These are phyloP conservation scores for Drosophila meridionalis DNA, from an alignment of 2,888 invertebrate species.

Conservation along the genomic window DNA sequence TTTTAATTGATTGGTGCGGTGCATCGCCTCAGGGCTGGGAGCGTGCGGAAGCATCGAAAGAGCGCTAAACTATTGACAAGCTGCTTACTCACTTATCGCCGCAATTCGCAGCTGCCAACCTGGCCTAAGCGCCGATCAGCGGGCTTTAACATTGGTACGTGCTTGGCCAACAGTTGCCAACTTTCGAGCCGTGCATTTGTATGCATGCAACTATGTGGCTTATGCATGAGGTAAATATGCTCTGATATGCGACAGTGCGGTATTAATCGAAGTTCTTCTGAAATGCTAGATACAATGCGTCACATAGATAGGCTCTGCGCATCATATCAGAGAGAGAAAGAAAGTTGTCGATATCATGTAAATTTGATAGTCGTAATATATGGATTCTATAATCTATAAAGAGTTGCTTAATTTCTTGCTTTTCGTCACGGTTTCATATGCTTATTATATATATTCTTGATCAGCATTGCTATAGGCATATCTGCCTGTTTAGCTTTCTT, in stretches of 20 bases:
- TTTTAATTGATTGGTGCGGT: constrained; percentile 69
- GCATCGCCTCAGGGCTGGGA: constrained; percentile 19
- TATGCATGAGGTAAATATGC: neutral
- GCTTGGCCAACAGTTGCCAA: constrained; percentile 26
- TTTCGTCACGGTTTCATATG: neutral
- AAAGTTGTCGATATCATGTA: neutral
- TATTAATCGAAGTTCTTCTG: neutral
- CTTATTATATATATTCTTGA: neutral
- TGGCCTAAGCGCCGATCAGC: constrained; percentile 53
- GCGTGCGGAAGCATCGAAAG: constrained; percentile 55
- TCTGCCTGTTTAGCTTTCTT: neutral
- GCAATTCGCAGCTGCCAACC: constrained; percentile 17
- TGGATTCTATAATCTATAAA: no score
- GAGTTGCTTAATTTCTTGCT: neutral
- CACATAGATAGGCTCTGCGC: neutral
- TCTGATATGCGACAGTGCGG: constrained; percentile 9
- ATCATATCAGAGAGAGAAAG: neutral
- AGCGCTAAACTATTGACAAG: constrained; percentile 21
- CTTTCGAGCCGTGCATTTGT: constrained; percentile 1
- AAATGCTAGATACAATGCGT: neutral
- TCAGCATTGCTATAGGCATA: neutral
- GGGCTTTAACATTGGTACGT: constrained; percentile 47
- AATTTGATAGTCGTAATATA: no score
- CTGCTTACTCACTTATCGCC: constrained; percentile 35
- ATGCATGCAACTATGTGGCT: constrained; percentile 17